Evolutionary conservation across 2,797 vertebrate species (phyloP), one percentile per base, ranked within the genome.

Genomic region (Denticeps clupeoides): DNA sequence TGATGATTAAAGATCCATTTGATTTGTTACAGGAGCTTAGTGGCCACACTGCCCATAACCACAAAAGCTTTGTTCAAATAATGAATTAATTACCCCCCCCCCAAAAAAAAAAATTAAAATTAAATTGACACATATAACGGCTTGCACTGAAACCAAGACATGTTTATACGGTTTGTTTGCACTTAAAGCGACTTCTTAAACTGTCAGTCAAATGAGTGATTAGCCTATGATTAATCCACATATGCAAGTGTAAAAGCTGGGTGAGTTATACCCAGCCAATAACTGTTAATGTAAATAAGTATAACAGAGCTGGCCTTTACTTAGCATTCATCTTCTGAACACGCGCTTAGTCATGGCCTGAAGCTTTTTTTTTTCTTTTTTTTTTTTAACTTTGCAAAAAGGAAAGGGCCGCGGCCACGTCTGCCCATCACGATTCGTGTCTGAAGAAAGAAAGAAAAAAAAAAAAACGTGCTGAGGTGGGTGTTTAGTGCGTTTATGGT

Each of bases 1-100:
- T 80, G 73, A 77, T 81, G 79, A 83, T 76, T 83, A 84, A 78
- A 82, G 83, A 86, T 82, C 79, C 75, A 83, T 82, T 75, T 74
- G 79, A 84, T 86, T 86, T 80, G 80, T 83, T 79, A 73, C 70
- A 75, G 75, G 79, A 81, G 80, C 65, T 79, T 80, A 72, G 72
- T 76, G 75, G 67, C 77, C 59, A 67, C 63, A 56, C 59, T 67
- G 62, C 71, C 70, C 65, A 70, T 73, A 68, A 72, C 67, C 69
- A 65, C 64, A 63, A 70, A 65, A 62, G 55, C 66, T 60, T 64
- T 66, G 68, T 65, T 69, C 65, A 51, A 29, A 52, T 63, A 62
- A 71, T 57, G 59, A 68, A 67, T 59, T 37, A 58, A 46, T 2
- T 60, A 72, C 68, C 62, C n/a, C n/a, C n/a, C n/a, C n/a, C n/a